A percentile compares a stretch with the other conserved stretches of the same genome.
Evolutionary conservation across 2,113 vertebrate species (phyloP).

Genomic region (Eulacestoma nigropectus): DNA sequence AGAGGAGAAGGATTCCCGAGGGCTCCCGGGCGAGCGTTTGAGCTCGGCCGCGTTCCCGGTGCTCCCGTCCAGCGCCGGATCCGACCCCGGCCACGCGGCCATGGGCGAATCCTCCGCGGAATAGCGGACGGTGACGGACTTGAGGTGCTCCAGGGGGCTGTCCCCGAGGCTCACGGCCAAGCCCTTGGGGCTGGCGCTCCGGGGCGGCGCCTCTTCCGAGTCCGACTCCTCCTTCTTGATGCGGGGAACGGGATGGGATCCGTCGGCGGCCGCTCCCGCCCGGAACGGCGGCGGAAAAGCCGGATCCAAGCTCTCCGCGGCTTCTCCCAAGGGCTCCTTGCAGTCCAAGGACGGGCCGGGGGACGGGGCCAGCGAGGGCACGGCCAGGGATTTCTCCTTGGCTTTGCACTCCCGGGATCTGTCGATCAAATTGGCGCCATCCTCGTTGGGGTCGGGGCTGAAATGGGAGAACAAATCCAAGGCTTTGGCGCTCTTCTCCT

Average conservation of each 20-base stretch:
- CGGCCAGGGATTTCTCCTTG: conserved; percentile 42
- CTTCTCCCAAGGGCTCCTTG: background rate
- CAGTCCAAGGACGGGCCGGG: background rate
- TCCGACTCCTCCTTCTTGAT: conserved; percentile 54
- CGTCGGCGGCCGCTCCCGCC: fast-evolving
- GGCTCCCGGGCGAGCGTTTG: background rate
- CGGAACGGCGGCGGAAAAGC: background rate
- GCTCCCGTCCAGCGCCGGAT: background rate
- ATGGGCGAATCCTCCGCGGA: background rate
- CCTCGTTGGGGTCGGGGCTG: conserved; percentile 23
- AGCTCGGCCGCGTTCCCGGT: background rate
- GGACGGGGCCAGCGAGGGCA: conserved; percentile 38
- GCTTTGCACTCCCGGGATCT: background rate
- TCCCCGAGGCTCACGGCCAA: background rate
- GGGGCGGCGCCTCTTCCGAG: background rate
- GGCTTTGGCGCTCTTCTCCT: conserved; percentile 52
- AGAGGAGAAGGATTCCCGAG: background rate
- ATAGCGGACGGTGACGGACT: background rate
- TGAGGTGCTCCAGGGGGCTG: background rate
- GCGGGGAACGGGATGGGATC: background rate
- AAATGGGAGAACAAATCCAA: conserved; percentile 73
- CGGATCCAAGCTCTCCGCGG: background rate
- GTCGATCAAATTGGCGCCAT: conserved; percentile 28
- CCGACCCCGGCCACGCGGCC: background rate
- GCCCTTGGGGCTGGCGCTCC: background rate